Evolutionary conservation across 2,113 vertebrate genomes (phyloP).

Genomic region (Nycticorax nycticorax): DNA sequence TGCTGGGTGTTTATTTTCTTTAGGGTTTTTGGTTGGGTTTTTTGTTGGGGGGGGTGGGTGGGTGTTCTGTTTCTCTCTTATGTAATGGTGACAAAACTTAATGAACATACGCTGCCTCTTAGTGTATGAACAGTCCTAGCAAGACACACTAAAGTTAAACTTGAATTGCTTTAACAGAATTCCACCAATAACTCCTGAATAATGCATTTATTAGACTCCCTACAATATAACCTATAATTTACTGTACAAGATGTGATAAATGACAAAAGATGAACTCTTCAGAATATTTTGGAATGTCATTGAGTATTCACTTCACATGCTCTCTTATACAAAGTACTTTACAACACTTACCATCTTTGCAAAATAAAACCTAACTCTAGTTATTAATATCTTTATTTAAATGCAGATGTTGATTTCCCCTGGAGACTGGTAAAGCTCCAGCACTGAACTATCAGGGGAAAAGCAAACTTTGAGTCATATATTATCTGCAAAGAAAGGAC

Average conservation of each 20-base stretch:
- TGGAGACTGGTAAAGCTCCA: slow-evolving; percentile 37
- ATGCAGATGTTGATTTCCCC: slow-evolving; percentile 62
- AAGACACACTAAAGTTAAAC: neutral
- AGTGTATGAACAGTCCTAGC: neutral
- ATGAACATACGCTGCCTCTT: neutral
- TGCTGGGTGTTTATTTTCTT: neutral
- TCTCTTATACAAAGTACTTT: slow-evolving; percentile 50
- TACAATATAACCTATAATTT: slow-evolving; percentile 59
- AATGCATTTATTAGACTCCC: slow-evolving; percentile 41
- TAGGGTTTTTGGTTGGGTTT: neutral
- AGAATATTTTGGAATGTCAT: slow-evolving; percentile 6
- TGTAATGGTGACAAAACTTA: neutral
- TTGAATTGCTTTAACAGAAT: slow-evolving; percentile 1
- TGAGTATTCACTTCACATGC: slow-evolving; percentile 49
- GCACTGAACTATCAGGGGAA: neutral
- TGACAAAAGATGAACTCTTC: slow-evolving; percentile 48
- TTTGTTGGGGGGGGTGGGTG: neutral
- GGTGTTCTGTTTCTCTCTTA: neutral
- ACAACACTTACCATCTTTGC: slow-evolving; percentile 36
- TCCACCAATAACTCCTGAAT: slow-evolving; percentile 11
- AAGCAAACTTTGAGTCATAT: slow-evolving; percentile 40
- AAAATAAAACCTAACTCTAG: slow-evolving; percentile 34
- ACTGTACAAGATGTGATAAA: slow-evolving; percentile 20
- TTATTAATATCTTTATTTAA: slow-evolving; percentile 75
- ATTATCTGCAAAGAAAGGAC: slow-evolving; percentile 9